These are phyloP conservation scores for Dendrocincla tyrannina DNA, from an alignment of 2,797 vertebrate species.

Conservation along the genomic window DNA sequence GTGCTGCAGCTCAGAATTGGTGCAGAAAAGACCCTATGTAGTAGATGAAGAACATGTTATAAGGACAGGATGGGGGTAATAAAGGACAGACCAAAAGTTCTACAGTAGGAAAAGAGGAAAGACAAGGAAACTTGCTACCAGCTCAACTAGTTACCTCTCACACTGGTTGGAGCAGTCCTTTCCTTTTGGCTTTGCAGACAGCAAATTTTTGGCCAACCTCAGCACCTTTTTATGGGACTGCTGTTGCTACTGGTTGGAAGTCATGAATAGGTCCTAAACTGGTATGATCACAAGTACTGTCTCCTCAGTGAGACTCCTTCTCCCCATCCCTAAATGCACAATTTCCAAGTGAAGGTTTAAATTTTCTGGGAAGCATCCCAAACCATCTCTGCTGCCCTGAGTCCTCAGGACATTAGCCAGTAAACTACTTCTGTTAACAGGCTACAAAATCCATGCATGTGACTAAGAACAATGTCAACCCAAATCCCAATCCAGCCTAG, in stretches of 20 bases:
- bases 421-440: background rate
- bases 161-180: background rate
- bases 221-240: background rate
- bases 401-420: background rate
- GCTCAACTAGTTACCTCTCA: background rate
- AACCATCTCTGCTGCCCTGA: background rate
- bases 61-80: background rate
- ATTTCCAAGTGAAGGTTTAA: background rate
- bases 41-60: constrained; percentile 11
- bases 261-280: background rate
- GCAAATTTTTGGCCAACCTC: background rate
- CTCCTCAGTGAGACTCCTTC: background rate
- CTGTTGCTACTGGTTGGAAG: background rate
- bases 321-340: background rate
- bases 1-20: constrained; percentile 17
- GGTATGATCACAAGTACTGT: background rate
- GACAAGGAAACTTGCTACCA: background rate
- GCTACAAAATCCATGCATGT: background rate
- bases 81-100: background rate
- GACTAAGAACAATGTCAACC: background rate
- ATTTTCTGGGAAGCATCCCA: background rate
- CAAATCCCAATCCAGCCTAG: background rate
- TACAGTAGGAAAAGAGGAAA: background rate
- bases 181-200: background rate
- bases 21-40: constrained; percentile 33